Conservation (phyloP, 2,888 invertebrate species). For the Eupithecia tripunctaria region DNA sequence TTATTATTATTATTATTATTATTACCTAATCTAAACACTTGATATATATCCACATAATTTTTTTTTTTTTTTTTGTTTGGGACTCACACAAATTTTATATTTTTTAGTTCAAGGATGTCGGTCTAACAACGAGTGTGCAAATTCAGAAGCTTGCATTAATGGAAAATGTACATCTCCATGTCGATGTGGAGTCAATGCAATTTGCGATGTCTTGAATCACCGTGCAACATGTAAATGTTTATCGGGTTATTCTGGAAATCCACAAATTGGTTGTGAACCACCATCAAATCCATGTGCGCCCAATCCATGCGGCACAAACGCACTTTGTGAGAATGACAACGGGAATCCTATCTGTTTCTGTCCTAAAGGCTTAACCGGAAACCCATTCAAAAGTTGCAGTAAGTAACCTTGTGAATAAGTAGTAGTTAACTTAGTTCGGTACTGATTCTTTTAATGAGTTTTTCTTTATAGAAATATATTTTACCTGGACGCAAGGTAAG, state of each 20-base stretch:
- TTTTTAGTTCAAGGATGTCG: conserved; percentile 88
- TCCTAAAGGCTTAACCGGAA: conserved; percentile 94
- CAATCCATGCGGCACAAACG: conserved; percentile 94
- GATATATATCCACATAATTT: not conserved
- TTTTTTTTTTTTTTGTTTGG: not conserved
- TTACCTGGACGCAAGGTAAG: no score
- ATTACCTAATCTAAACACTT: not conserved
- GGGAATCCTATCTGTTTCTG: conserved; percentile 95
- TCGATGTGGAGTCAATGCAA: conserved; percentile 90
- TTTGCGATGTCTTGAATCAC: conserved; percentile 92
- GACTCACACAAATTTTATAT: conserved; percentile 33
- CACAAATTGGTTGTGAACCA: conserved; percentile 87
- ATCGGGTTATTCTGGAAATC: conserved; percentile 92
- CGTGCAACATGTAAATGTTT: conserved; percentile 92
- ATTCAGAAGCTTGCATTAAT: conserved; percentile 90
- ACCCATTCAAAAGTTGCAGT: conserved; percentile 96
- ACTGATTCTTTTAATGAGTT: not conserved
- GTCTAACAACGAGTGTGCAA: conserved; percentile 88
- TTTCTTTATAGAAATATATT: no score
- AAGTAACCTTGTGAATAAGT: conserved; percentile 72
- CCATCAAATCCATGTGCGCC: conserved; percentile 92
- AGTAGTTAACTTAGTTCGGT: not conserved
- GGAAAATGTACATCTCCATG: conserved; percentile 91
- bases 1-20: no score
- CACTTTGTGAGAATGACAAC: conserved; percentile 92